Evolutionary conservation across 2,797 vertebrate species (phyloP).

Genomic region (Coluber constrictor): DNA sequence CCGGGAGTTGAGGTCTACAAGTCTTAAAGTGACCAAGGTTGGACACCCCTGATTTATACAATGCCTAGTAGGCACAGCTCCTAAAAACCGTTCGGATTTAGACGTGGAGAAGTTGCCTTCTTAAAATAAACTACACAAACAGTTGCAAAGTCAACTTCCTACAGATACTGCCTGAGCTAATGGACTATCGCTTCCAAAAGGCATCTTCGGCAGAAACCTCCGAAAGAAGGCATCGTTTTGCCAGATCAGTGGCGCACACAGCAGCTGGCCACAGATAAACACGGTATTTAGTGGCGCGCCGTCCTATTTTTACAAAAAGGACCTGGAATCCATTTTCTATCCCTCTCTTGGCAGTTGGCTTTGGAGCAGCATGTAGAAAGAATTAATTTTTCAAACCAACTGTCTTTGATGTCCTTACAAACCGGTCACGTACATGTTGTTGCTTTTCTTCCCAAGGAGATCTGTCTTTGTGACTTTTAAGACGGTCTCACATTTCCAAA

Average conservation of each 20-base stretch:
- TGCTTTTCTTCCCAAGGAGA: neutral
- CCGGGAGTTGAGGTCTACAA: neutral
- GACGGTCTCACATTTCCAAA: neutral
- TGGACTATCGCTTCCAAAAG: slow-evolving; percentile 34
- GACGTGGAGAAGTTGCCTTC: slow-evolving; percentile 17
- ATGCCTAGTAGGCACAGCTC: neutral
- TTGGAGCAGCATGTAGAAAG: slow-evolving; percentile 14
- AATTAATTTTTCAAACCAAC: neutral
- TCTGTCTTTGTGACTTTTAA: slow-evolving; percentile 34
- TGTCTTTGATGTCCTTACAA: slow-evolving; percentile 35
- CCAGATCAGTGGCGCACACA: slow-evolving; percentile 65
- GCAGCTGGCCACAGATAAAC: slow-evolving; percentile 58
- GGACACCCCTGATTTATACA: neutral
- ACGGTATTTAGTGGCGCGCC: slow-evolving; percentile 56
- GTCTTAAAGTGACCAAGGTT: neutral
- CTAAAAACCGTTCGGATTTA: neutral
- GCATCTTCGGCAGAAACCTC: slow-evolving; percentile 62
- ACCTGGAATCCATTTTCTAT: slow-evolving; percentile 36
- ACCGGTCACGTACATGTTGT: slow-evolving; percentile 7
- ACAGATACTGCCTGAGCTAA: slow-evolving; percentile 39
- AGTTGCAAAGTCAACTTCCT: slow-evolving; percentile 56
- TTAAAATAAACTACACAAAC: slow-evolving; percentile 50
- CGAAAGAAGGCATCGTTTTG: slow-evolving; percentile 47
- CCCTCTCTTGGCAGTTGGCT: slow-evolving; percentile 34
- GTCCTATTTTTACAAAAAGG: slow-evolving; percentile 50